Evolutionary conservation across 2,888 invertebrate species (phyloP), one percentile per base, ranked within the genome.

Genomic region (Spicauda simplicius): DNA sequence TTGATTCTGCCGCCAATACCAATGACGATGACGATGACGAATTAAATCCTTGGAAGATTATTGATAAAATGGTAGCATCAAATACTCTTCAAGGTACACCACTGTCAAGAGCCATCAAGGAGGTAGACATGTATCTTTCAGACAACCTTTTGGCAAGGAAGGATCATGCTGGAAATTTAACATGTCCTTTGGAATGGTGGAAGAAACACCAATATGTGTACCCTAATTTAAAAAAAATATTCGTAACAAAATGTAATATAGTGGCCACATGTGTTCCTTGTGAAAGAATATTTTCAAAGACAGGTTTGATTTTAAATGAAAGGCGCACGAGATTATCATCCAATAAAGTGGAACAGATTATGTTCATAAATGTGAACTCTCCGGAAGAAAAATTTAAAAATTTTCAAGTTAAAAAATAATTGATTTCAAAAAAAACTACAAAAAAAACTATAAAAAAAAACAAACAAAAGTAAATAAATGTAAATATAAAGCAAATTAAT

Each of bases 21-120:
- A n/a, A n/a, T n/a, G n/a, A n/a, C n/a, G n/a, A n/a, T n/a, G n/a
- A n/a, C 8, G 53, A 14, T 61, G 66, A 73, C 19, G 67, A 73
- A 19, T 56, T 70, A 16, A 70, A 66, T 18, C 69, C 70, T 5
- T 72, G 73, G 76, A 62, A 25, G 33, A 72, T 72, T 55, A 73
- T 74, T 69, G 71, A 74, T 19, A 58, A 68, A 30, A 56, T 71
- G 11, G 54, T 70, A 6, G 63, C 25, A 14, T 64, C 20, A 12
- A 57, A 48, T 37, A 16, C 37, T 8, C 5, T 11, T 37, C 37
- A 37, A 11, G 56, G 56, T 2, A 57, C 56, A 2, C 56, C 12
- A n/a, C 56, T 55, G 4, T 59, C 59, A 25, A 45, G 14, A 48
- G 65, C 71, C 0, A 71, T 71, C 6, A 69, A 70, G 58, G 72